Conservation (phyloP, 2,797 vertebrate genomes). For the Leptatherina wallacei region DNA sequence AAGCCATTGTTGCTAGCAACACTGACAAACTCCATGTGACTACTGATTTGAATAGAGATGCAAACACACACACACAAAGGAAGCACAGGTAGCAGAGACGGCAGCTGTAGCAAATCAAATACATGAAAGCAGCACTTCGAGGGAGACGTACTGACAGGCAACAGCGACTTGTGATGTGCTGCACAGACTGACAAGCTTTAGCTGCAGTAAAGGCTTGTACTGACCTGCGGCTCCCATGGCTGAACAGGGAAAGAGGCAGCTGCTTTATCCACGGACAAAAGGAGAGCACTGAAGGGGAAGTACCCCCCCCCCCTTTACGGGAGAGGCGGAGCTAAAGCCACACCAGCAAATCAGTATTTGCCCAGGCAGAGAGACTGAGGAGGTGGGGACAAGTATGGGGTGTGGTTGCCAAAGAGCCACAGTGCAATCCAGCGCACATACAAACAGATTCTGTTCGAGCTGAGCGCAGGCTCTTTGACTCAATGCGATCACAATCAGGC, state of each 20-base stretch:
- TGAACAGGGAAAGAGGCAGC: conserved; percentile 83
- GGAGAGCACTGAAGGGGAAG: conserved; percentile 72
- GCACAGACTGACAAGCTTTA: conserved; percentile 63
- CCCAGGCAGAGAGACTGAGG: conserved; percentile 37
- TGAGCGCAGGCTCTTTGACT: conserved; percentile 34
- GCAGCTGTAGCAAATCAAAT: conserved; percentile 34
- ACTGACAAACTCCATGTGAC: conserved; percentile 43
- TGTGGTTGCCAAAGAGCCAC: conserved; percentile 72
- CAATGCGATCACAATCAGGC: conserved; percentile 28
- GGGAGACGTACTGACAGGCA: conserved; percentile 41
- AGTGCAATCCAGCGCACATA: conserved; percentile 60
- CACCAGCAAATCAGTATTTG: conserved; percentile 70
- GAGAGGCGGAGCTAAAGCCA: conserved; percentile 67
- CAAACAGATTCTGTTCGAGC: conserved; percentile 33
- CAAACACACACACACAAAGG: conserved; percentile 32
- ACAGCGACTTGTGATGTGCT: conserved; percentile 45
- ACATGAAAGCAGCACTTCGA: conserved; percentile 27
- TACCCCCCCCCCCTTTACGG: conserved; percentile 25
- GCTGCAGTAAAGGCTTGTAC: conserved; percentile 74
- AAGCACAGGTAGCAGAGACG: conserved; percentile 56
- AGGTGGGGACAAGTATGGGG: conserved; percentile 48
- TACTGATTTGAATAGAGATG: conserved; percentile 56
- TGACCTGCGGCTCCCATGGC: conserved; percentile 88
- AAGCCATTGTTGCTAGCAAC: conserved; percentile 31
- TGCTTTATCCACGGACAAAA: conserved; percentile 85